A percentile compares a stretch with the other conserved stretches of the same genome.
phyloP scores from a whole-genome alignment of 2,113 vertebrate genomes.

The Argyrosomus japonicus region DNA sequence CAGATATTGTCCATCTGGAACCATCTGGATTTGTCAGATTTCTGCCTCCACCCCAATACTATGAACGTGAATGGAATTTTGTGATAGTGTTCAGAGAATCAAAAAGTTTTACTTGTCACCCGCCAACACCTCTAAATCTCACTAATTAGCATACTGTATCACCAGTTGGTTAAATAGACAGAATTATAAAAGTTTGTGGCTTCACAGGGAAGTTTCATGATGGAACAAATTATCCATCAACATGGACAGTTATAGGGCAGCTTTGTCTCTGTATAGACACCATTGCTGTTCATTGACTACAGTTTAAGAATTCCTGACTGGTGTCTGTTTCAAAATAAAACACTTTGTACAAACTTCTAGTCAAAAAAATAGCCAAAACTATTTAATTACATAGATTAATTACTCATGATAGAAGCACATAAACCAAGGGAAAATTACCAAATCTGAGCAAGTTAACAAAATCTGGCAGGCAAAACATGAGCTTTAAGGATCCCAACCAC shows the following conservation, averaged over 20 bases:
- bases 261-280: neutral
- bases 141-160: neutral
- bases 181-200: neutral
- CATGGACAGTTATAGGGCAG: neutral
- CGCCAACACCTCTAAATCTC: neutral
- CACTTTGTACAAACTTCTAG: too few species aligned
- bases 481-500: too few species aligned
- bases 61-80: neutral
- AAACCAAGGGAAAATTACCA: too few species aligned
- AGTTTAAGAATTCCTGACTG: too few species aligned
- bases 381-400: too few species aligned
- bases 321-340: too few species aligned
- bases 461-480: too few species aligned
- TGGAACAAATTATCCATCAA: neutral
- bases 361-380: too few species aligned
- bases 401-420: too few species aligned
- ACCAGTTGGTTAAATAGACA: neutral
- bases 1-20: slow-evolving; percentile 1
- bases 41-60: neutral
- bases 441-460: too few species aligned
- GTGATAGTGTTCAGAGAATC: neutral
- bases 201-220: neutral
- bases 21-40: neutral
- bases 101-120: neutral
- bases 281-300: too few species aligned